Evolutionary conservation across 2,888 invertebrate genomes (phyloP), one percentile per base, ranked within the genome.

Genomic region (Ferdinandea cuprea): DNA sequence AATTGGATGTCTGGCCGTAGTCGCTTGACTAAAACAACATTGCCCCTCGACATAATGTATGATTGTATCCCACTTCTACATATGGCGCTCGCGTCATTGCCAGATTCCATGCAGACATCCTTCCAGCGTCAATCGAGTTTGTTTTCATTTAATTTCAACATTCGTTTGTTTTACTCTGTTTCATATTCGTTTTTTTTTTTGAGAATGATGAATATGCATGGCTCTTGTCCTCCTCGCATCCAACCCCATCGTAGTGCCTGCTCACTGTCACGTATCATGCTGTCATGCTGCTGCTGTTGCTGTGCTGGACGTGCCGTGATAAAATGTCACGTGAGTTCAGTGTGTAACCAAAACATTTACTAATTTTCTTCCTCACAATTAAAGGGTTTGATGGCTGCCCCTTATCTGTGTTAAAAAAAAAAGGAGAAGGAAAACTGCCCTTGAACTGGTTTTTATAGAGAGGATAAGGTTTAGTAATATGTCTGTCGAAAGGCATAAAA

Each of bases 191-290:
- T 40, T 13, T 40, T 42, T 44, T 21, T 17, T 9, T 11, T 44
- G 44, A 44, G n/a, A 19, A 21, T 44, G 44, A 44, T 44, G 44
- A 19, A 44, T 44, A 25, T 2, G 25, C 25, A n/a, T 17, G 42
- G 15, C 17, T 44, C 11, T 9, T 40, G 37, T 40, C 13, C 37
- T 4, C 32, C 37, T 4, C 32, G 9, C 9, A 7, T 7, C 13
- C n/a, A n/a, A 15, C 13, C 13, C 6, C 6, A 13, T n/a, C 7
- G 13, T 7, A 40, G 3, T 25, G 5, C 9, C 9, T 11, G 9
- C 11, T 44, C 19, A 17, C 3, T 44, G 44, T 44, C 44, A 44
- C 44, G 44, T 44, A 44, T 9, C 11, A 15, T 40, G 40, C 19
- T 21, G 9, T 42, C 9, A 9, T 17, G 9, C 9, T 11, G 17